These are phyloP conservation scores for Drosophila colorata DNA, from an alignment of 2,888 invertebrate species.

Conservation along the genomic window DNA sequence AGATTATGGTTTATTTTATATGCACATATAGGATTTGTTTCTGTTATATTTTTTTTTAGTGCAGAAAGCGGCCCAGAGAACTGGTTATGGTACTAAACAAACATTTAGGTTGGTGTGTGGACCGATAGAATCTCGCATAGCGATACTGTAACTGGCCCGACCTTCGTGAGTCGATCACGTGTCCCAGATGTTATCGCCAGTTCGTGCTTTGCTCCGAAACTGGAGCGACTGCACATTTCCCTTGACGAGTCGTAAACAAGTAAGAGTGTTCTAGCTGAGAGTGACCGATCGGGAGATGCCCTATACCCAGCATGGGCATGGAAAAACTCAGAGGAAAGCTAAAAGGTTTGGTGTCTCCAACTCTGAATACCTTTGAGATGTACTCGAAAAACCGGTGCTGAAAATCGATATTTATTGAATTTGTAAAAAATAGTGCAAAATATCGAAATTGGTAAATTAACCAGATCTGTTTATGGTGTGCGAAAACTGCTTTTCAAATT, in stretches of 20 bases:
- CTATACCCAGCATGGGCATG: not conserved
- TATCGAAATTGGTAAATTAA: too few species aligned
- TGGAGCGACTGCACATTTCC: constrained; percentile 37
- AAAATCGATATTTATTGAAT: too few species aligned
- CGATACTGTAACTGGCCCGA: constrained; percentile 40
- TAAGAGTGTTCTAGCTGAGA: constrained; percentile 4
- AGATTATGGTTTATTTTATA: constrained; percentile 27
- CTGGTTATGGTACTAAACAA: constrained; percentile 45
- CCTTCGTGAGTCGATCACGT: constrained; percentile 51
- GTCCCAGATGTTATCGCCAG: constrained; percentile 39
- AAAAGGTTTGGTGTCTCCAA: too few species aligned
- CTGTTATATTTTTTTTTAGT: constrained; percentile 35
- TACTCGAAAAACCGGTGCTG: too few species aligned
- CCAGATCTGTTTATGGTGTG: too few species aligned
- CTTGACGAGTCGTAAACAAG: constrained; percentile 9
- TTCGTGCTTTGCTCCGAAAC: constrained; percentile 16
- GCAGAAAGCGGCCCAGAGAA: constrained; percentile 58
- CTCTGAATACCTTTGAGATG: too few species aligned
- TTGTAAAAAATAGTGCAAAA: too few species aligned
- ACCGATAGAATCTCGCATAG: constrained; percentile 18
- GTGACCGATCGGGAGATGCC: not conserved
- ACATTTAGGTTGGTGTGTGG: constrained; percentile 20
- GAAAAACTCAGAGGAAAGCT: too few species aligned
- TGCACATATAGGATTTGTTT: constrained; percentile 26
- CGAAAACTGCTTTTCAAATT: too few species aligned